Percentiles rank a stretch among this genome's conserved stretches.
Evolutionary conservation across 2,888 invertebrate genomes (phyloP).

Genomic region (Acronicta leporina): DNA sequence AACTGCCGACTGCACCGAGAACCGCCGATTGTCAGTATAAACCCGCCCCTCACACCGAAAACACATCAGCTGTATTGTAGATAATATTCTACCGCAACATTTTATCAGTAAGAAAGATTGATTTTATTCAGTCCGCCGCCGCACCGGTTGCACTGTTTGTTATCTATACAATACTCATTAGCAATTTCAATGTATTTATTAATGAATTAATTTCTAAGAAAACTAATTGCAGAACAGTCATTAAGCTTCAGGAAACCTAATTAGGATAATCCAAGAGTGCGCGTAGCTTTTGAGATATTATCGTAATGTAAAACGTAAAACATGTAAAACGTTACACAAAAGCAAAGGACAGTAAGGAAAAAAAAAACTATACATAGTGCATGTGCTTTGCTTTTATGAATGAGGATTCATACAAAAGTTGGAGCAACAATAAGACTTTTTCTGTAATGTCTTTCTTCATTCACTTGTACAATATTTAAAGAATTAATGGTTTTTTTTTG

Average conservation of each 20-base stretch:
- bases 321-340: constrained; percentile 20
- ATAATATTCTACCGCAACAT: constrained; percentile 32
- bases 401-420: constrained; percentile 60
- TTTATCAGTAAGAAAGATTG: constrained; percentile 41
- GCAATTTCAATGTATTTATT: constrained; percentile 27
- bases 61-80: constrained; percentile 58
- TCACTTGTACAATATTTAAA: constrained; percentile 56
- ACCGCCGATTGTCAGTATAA: constrained; percentile 33
- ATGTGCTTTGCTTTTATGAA: constrained; percentile 58
- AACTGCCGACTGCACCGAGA: constrained; percentile 34
- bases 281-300: constrained; percentile 30
- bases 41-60: constrained; percentile 51
- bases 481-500: constrained; percentile 52
- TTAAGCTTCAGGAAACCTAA: constrained; percentile 15
- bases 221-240: constrained; percentile 22
- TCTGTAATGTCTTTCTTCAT: constrained; percentile 54
- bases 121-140: constrained; percentile 30
- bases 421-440: constrained; percentile 60
- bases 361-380: constrained; percentile 32
- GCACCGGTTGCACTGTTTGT: constrained; percentile 9
- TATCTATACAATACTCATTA: constrained; percentile 27
- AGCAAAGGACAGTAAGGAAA: constrained; percentile 22
- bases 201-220: constrained; percentile 25
- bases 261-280: constrained; percentile 12
- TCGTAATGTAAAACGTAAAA: constrained; percentile 12